These are phyloP conservation scores for Silurus asotus DNA, from an alignment of 2,113 vertebrate genomes.

Conservation along the genomic window DNA sequence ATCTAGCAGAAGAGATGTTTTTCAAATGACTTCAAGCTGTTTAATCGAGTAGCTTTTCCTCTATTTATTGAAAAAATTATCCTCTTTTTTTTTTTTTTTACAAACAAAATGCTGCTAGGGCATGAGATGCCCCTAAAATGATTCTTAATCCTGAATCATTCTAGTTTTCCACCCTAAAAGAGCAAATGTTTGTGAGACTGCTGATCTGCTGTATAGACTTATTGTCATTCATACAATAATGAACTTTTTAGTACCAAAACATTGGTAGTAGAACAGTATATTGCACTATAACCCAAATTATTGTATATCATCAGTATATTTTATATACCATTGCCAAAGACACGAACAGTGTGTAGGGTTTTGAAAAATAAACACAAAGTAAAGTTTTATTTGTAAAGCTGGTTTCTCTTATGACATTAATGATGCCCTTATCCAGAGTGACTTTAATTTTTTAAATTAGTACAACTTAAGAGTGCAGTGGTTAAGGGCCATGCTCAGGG, in stretches of 20 bases:
- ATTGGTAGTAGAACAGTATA: neutral
- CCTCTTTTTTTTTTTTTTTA: neutral
- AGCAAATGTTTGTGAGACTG: neutral
- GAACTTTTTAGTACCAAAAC: neutral
- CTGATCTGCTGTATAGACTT: neutral
- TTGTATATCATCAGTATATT: neutral
- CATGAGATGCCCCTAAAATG: neutral
- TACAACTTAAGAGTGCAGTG: no score
- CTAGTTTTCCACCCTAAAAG: neutral
- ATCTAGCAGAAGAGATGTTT: slow-evolving; percentile 32
- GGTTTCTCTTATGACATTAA: no score
- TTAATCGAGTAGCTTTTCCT: neutral
- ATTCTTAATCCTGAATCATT: neutral
- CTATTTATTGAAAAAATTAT: neutral
- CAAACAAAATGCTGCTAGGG: neutral
- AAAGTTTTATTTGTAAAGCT: neutral
- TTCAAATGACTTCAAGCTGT: slow-evolving; percentile 11
- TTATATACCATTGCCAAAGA: neutral
- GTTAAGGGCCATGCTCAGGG: no score
- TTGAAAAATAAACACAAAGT: neutral
- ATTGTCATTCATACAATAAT: neutral
- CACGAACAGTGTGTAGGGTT: neutral
- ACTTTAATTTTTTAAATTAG: no score
- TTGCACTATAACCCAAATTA: neutral
- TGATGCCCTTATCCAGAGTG: no score